These are phyloP conservation scores for Procavia capensis DNA, from an alignment of 2,113 vertebrate genomes.

Conservation along the genomic window DNA sequence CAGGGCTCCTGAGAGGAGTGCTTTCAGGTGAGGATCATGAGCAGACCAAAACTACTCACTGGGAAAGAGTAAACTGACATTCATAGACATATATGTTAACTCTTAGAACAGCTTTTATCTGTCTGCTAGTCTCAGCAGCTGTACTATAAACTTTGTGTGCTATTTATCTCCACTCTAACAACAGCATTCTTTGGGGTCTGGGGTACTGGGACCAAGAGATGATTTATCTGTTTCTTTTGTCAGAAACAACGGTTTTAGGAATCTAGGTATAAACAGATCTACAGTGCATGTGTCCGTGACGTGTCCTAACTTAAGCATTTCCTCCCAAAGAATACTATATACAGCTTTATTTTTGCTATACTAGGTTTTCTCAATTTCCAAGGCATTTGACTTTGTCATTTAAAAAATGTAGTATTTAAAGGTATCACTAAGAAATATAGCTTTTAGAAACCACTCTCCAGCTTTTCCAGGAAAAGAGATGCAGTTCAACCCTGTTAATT, in stretches of 20 bases:
- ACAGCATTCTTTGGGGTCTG: neutral
- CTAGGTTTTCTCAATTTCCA: neutral
- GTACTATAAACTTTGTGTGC: neutral
- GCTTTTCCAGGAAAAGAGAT: neutral
- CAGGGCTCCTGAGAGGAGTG: neutral
- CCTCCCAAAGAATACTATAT: neutral
- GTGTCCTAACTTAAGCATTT: neutral
- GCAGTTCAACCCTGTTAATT: neutral
- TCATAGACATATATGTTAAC: neutral
- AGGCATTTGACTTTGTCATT: neutral
- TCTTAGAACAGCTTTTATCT: neutral
- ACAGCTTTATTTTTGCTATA: neutral
- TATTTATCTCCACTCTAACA: neutral
- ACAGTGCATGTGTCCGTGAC: neutral
- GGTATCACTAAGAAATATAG: neutral
- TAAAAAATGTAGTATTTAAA: neutral
- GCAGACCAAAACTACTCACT: neutral
- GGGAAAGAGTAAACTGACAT: conserved; percentile 45
- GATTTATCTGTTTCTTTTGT: neutral
- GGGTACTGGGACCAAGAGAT: neutral
- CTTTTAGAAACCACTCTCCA: neutral
- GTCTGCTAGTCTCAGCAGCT: neutral
- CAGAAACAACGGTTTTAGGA: neutral
- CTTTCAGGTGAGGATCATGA: neutral
- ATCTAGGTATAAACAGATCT: neutral